Conservation (phyloP, 2,113 vertebrate genomes). For the Strix aluco region DNA sequence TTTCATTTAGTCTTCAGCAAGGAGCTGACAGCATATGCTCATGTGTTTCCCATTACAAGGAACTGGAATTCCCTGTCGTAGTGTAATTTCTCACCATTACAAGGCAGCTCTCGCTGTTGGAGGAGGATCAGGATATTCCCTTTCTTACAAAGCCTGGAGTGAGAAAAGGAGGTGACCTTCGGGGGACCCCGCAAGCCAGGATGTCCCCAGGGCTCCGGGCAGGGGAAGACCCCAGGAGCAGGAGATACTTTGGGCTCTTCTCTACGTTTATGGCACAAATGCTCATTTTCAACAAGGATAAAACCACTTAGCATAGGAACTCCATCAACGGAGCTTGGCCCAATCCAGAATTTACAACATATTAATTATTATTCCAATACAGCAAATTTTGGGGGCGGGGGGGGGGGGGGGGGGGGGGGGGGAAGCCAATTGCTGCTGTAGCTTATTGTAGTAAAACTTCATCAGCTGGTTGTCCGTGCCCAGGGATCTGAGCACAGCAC, state of each 20-base stretch:
- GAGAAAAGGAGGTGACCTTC: not conserved
- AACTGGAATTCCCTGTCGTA: not conserved
- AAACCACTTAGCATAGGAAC: not conserved
- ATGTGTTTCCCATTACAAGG: not conserved
- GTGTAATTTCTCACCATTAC: not conserved
- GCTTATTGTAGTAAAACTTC: not conserved
- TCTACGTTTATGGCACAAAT: not conserved
- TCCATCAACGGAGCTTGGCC: rapidly evolving
- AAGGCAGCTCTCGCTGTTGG: not conserved
- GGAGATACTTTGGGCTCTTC: not conserved
- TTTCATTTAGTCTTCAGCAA: not conserved
- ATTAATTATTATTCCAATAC: not conserved
- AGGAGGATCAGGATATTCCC: not conserved
- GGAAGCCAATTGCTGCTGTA: too few relatives aligned
- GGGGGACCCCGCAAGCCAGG: rapidly evolving
- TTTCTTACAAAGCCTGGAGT: not conserved
- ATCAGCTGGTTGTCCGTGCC: not conserved
- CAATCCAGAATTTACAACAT: not conserved
- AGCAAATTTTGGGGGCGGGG: not conserved
- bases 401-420: too few relatives aligned
- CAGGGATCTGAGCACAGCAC: not conserved
- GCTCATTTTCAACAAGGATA: not conserved
- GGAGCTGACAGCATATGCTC: not conserved
- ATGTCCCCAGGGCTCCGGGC: not conserved
- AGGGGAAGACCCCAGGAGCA: not conserved